Evolutionary conservation across 2,888 invertebrate genomes (phyloP).

Genomic region (Athrips mouffetella): DNA sequence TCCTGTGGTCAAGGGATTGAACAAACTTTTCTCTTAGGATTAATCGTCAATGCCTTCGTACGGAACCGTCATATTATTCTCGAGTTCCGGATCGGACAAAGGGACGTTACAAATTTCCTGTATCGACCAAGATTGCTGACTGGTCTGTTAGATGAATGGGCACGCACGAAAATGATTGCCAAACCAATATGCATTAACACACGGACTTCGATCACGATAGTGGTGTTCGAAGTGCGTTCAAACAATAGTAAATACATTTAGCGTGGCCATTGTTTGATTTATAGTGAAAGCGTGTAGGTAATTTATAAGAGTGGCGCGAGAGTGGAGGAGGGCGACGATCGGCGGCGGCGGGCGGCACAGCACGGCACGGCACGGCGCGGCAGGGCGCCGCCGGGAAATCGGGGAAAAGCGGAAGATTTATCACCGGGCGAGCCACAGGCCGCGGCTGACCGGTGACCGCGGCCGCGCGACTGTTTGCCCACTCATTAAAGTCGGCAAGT

Average conservation of each 20-base stretch:
- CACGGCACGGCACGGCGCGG: slow-evolving; percentile 31
- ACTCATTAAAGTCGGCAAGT: slow-evolving; percentile 74
- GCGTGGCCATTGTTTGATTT: slow-evolving; percentile 71
- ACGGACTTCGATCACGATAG: slow-evolving; percentile 42
- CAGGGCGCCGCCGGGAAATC: slow-evolving; percentile 71
- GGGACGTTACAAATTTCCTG: slow-evolving; percentile 58
- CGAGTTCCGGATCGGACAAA: slow-evolving; percentile 57
- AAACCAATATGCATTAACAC: slow-evolving; percentile 48
- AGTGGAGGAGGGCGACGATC: slow-evolving; percentile 50
- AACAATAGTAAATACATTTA: slow-evolving; percentile 77
- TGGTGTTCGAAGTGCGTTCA: slow-evolving; percentile 63
- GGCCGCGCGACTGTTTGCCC: slow-evolving; percentile 63
- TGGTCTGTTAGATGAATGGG: slow-evolving; percentile 43
- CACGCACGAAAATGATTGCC: slow-evolving; percentile 37
- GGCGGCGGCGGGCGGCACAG: slow-evolving; percentile 22
- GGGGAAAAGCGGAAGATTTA: slow-evolving; percentile 76
- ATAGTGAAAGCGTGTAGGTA: slow-evolving; percentile 74
- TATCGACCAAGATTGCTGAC: slow-evolving; percentile 47
- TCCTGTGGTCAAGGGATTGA: slow-evolving; percentile 47
- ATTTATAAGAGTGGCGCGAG: slow-evolving; percentile 72
- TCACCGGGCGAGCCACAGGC: slow-evolving; percentile 55
- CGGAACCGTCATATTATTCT: slow-evolving; percentile 60
- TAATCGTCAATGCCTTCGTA: slow-evolving; percentile 49
- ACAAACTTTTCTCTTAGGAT: slow-evolving; percentile 50
- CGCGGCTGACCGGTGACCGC: slow-evolving; percentile 62